Conservation (phyloP, 2,797 vertebrate species). For the Squalus acanthias region DNA sequence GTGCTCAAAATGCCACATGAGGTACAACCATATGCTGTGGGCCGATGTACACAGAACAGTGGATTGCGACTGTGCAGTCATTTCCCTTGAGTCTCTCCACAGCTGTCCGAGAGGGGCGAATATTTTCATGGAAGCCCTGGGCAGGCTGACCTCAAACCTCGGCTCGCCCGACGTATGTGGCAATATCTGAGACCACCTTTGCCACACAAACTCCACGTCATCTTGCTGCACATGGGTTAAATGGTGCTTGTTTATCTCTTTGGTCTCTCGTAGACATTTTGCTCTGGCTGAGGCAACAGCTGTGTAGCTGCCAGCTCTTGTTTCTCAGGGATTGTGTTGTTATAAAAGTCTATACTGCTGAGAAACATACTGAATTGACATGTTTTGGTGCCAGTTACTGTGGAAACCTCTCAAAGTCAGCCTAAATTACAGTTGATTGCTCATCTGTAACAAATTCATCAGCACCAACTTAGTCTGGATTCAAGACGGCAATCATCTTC, state of each 20-base stretch:
- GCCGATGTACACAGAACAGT: background rate
- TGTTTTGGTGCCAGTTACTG: conserved; percentile 30
- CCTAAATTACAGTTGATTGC: conserved; percentile 33
- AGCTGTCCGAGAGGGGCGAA: background rate
- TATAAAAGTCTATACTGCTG: conserved; percentile 6
- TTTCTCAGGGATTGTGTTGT: background rate
- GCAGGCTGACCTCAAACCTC: background rate
- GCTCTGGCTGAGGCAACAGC: background rate
- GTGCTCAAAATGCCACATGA: background rate
- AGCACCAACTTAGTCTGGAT: background rate
- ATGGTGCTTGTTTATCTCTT: background rate
- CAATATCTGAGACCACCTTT: background rate
- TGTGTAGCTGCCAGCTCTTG: conserved; percentile 24
- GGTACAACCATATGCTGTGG: background rate
- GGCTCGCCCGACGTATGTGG: background rate
- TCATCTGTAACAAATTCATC: conserved; percentile 37
- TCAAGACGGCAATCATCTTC: conserved; percentile 19
- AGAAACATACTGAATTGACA: conserved; percentile 14
- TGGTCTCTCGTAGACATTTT: background rate
- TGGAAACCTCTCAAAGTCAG: conserved; percentile 34
- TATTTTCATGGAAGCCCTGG: background rate
- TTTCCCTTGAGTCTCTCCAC: background rate
- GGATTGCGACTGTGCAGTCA: background rate
- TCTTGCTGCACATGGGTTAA: conserved; percentile 13
- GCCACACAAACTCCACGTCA: background rate